These are phyloP conservation scores for Allolobophora icterica DNA, from an alignment of 2,888 invertebrate genomes.

Conservation along the genomic window DNA sequence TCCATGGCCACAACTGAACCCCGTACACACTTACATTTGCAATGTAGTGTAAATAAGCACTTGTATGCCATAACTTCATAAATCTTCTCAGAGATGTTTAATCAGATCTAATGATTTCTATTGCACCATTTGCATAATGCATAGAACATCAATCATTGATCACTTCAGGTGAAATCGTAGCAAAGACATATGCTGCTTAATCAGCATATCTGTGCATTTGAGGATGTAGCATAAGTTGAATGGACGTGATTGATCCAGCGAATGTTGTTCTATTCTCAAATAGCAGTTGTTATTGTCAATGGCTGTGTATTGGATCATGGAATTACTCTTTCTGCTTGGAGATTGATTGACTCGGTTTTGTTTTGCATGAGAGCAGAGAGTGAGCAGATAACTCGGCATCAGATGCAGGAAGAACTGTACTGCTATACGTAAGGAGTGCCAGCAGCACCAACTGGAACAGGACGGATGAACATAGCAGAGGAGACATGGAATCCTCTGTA, in stretches of 20 bases:
- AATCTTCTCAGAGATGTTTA: neutral
- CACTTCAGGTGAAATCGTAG: no score
- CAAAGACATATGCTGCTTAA: neutral
- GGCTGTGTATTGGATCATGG: conserved; percentile 3
- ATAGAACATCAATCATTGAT: no score
- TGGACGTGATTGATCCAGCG: neutral
- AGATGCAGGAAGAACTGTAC: neutral
- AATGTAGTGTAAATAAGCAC: neutral
- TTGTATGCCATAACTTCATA: no score
- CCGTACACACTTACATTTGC: neutral
- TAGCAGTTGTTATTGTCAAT: neutral
- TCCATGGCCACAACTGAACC: no score
- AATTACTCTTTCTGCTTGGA: neutral
- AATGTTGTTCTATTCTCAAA: neutral
- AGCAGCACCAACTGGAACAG: neutral
- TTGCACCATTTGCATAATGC: no score
- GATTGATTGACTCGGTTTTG: neutral
- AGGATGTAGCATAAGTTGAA: neutral
- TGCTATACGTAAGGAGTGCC: neutral
- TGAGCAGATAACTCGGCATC: neutral
- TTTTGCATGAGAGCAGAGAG: neutral
- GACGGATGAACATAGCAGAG: neutral
- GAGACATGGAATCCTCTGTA: neutral
- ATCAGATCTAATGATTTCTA: no score
- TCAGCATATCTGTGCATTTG: neutral